A percentile compares a stretch with the other conserved stretches of the same genome.
These are phyloP conservation scores for Sarcophaga bullata DNA, from an alignment of 1,140 invertebrate genomes.

Conservation along the genomic window DNA sequence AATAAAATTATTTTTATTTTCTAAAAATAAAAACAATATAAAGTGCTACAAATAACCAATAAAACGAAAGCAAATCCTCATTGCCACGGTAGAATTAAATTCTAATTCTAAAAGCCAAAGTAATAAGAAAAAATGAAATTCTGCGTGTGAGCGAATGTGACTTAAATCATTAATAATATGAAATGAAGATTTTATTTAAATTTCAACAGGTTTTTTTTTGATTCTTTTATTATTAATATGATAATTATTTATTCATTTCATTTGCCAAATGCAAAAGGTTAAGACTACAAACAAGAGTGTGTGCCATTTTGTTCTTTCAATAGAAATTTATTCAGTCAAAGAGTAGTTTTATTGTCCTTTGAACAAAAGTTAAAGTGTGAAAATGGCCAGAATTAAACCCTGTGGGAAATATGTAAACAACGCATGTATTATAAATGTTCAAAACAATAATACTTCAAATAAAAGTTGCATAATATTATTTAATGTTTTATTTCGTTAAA, in stretches of 20 bases:
- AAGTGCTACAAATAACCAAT: too few relatives aligned
- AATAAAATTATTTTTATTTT: too few relatives aligned
- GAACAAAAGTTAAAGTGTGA: not conserved
- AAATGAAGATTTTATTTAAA: not conserved
- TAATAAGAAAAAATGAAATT: not conserved
- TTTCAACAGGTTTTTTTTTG: not conserved
- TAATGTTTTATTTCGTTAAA: not conserved
- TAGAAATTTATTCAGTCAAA: too few relatives aligned
- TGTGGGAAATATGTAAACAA: not conserved
- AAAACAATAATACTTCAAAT: not conserved
- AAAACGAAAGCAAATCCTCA: too few relatives aligned
- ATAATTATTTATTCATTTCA: too few relatives aligned
- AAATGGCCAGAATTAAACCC: not conserved
- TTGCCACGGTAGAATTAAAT: too few relatives aligned
- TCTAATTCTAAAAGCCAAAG: not conserved
- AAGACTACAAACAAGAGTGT: too few relatives aligned
- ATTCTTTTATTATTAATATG: not conserved
- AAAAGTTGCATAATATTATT: conserved; percentile 1
- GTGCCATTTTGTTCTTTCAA: not conserved
- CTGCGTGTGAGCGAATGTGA: too few relatives aligned
- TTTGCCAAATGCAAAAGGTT: too few relatives aligned
- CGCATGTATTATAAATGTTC: not conserved
- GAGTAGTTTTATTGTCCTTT: not conserved
- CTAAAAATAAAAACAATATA: too few relatives aligned
- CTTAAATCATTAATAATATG: too few relatives aligned